Evolutionary conservation across 37 sponge, comb jelly and placozoan species (phyloP).

Genomic region (Chondrosia reniformis): DNA sequence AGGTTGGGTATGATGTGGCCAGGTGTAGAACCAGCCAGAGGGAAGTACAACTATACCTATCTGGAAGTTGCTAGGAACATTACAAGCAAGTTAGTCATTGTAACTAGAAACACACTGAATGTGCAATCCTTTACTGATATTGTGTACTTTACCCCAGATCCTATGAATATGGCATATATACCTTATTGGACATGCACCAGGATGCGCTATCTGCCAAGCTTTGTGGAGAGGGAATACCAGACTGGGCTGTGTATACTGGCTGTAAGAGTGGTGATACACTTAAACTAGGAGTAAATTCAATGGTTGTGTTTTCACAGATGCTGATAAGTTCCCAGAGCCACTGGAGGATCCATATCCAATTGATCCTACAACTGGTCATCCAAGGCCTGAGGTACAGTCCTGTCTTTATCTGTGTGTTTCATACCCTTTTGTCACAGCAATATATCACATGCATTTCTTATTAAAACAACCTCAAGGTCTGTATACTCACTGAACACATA

Average conservation of each 20-base stretch:
- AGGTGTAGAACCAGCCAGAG: constrained; percentile 78
- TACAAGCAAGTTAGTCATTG: neutral
- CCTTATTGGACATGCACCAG: constrained; percentile 92
- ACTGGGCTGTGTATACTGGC: constrained; percentile 80
- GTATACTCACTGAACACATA: constrained; percentile 3
- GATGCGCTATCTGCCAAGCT: constrained; percentile 68
- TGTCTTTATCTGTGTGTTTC: neutral
- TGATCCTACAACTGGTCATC: constrained; percentile 61
- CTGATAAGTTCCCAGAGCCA: constrained; percentile 1
- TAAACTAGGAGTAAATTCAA: neutral
- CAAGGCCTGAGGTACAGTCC: constrained; percentile 4
- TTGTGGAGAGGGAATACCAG: constrained; percentile 88
- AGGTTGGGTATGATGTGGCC: constrained; percentile 93
- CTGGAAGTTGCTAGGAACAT: constrained; percentile 38
- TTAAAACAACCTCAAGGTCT: neutral
- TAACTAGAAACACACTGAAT: neutral
- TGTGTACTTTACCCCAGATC: constrained; percentile 26
- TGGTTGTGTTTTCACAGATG: constrained; percentile 1
- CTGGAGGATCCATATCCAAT: constrained; percentile 12
- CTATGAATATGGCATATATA: constrained; percentile 65
- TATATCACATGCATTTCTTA: neutral
- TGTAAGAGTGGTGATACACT: constrained; percentile 35
- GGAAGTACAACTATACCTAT: constrained; percentile 81
- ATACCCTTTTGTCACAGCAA: neutral
- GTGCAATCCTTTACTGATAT: neutral